Conservation (phyloP, 1,140 invertebrate species). For the Nasonia vitripennis region DNA sequence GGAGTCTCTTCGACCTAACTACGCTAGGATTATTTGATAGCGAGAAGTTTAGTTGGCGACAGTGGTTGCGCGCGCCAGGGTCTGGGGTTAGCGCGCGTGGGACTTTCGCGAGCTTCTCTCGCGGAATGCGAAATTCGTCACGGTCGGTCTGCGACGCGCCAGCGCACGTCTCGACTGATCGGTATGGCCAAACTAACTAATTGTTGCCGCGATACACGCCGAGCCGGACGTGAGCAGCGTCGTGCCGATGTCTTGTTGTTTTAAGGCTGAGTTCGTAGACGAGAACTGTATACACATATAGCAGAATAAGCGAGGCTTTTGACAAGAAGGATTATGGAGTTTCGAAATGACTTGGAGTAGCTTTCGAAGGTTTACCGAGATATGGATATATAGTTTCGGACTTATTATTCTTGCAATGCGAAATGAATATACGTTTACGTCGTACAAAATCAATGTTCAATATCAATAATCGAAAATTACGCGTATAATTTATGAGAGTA, state of each 20-base stretch:
- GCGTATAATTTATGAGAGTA: no score
- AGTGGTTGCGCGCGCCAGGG: neutral
- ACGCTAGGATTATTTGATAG: neutral
- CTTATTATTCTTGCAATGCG: no score
- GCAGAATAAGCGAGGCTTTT: neutral
- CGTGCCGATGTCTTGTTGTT: neutral
- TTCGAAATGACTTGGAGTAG: neutral
- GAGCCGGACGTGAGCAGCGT: neutral
- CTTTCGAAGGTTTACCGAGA: neutral
- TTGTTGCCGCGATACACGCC: neutral
- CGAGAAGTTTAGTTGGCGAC: neutral
- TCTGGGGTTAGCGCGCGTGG: neutral
- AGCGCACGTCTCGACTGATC: neutral
- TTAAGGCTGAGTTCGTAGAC: neutral
- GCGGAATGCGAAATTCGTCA: conserved; percentile 10
- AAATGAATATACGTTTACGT: no score
- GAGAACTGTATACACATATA: no score
- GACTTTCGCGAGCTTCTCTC: neutral
- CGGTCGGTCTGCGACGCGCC: neutral
- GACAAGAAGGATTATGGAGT: neutral
- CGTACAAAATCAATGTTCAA: no score
- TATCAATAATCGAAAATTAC: no score
- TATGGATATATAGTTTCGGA: no score
- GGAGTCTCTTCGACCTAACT: conserved; percentile 11
- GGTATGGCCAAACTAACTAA: conserved; percentile 13